Conservation (phyloP, 2,113 vertebrate genomes). For the Periophthalmus modestus region DNA sequence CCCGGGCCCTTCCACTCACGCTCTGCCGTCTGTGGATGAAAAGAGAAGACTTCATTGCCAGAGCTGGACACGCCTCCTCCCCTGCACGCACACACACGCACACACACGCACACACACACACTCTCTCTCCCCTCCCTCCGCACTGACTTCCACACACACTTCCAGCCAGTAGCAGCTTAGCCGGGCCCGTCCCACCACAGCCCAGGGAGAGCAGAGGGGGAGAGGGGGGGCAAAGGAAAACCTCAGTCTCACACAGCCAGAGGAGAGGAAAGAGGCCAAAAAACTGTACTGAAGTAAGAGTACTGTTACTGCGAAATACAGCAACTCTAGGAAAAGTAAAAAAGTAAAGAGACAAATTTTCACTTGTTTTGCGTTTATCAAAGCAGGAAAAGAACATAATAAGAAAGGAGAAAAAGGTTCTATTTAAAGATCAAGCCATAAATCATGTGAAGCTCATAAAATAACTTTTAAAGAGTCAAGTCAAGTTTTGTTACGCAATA, state of each 20-base stretch:
- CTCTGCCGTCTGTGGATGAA: constrained; percentile 88
- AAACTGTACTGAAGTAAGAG: neutral
- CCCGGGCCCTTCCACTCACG: constrained; percentile 78
- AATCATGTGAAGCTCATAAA: too few species aligned
- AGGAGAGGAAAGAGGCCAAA: constrained; percentile 9
- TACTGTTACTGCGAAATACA: neutral
- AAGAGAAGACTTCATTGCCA: constrained; percentile 93
- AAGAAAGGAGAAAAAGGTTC: too few species aligned
- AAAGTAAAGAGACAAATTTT: neutral
- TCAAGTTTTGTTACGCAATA: too few species aligned
- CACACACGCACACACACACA: constrained; percentile 14
- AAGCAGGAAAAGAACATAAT: neutral
- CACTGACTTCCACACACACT: constrained; percentile 59
- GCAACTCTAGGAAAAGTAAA: neutral
- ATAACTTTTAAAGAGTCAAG: too few species aligned
- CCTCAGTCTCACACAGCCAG: constrained; percentile 70
- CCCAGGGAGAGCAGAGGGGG: constrained; percentile 56
- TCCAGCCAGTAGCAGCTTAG: constrained; percentile 87
- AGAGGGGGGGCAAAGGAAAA: constrained; percentile 79
- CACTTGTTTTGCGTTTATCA: neutral
- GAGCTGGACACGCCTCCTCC: constrained; percentile 81
- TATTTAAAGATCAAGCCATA: too few species aligned
- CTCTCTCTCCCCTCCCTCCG: constrained; percentile 56
- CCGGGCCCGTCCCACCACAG: constrained; percentile 74
- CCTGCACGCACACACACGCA: constrained; percentile 21